These are phyloP conservation scores for Herminia tarsipennalis DNA, from an alignment of 2,888 invertebrate genomes.

Conservation along the genomic window DNA sequence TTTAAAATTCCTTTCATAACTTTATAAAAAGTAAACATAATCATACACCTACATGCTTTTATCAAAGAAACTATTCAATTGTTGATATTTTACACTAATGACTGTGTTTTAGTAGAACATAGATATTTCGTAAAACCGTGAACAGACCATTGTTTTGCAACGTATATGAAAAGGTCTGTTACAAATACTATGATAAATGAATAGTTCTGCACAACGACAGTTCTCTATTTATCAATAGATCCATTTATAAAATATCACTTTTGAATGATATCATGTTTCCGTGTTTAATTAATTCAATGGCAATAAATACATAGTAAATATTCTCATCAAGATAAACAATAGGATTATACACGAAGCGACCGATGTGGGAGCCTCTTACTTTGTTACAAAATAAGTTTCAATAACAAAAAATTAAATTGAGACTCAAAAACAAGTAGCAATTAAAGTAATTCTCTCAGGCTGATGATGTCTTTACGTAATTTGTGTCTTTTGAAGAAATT, in stretches of 20 bases:
- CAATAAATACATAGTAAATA: slow-evolving; percentile 40
- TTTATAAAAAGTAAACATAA: slow-evolving; percentile 16
- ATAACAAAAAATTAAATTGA: slow-evolving; percentile 69
- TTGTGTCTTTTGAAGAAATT: slow-evolving; percentile 72
- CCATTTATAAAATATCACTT: slow-evolving; percentile 52
- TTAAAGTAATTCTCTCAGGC: slow-evolving; percentile 76
- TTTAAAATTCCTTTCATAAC: slow-evolving; percentile 12
- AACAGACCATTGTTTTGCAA: slow-evolving; percentile 76
- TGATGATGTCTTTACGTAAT: slow-evolving; percentile 72
- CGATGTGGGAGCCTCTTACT: slow-evolving; percentile 66
- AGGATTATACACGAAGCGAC: slow-evolving; percentile 35
- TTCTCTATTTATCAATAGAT: slow-evolving; percentile 62
- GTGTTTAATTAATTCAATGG: slow-evolving; percentile 47
- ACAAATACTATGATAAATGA: slow-evolving; percentile 68
- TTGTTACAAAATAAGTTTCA: slow-evolving; percentile 67
- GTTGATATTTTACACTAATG: slow-evolving; percentile 51
- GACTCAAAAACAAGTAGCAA: slow-evolving; percentile 66
- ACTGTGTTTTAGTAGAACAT: slow-evolving; percentile 61
- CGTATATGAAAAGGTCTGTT: slow-evolving; percentile 70
- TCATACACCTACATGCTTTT: slow-evolving; percentile 28
- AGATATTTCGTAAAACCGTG: slow-evolving; percentile 71
- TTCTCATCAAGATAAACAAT: slow-evolving; percentile 47
- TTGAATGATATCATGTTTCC: slow-evolving; percentile 55
- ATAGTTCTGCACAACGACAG: slow-evolving; percentile 64
- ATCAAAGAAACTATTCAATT: slow-evolving; percentile 53